Base-by-base conservation (phyloP, 2,113 vertebrate species). In the Mellivora capensis region DNA sequence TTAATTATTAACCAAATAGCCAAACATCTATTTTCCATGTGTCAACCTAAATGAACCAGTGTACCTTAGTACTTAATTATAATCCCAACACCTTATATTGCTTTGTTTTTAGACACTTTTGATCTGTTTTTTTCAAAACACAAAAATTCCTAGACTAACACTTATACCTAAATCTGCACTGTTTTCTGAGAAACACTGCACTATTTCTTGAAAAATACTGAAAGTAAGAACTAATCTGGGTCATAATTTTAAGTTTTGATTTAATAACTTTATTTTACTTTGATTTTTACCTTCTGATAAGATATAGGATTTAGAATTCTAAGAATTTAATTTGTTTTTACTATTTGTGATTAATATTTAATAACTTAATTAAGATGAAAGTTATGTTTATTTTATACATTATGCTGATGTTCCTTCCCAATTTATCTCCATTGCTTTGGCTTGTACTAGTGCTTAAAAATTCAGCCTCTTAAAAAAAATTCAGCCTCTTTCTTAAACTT, bases 351-450 rank as follows among this genome's bases (percentile, higher is more conserved):
- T 47, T 79, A 83, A 37, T 54, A 91, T 64, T 61, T 39, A n/a
- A 71, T 44, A 90, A 82, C 2, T 23, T 64, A 29, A 49, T 81
- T 57, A 76, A 80, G 34, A 81, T 49, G 11, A 82, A 8, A 77
- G 11, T 69, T 52, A 3, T 42, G 9, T 31, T 59, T 62, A n/a
- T 72, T 74, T 80, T 92, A 62, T 29, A 18, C 6, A 52, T 84
- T 39, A n/a, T 7, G 3, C 54, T 91, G 91, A 57, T 59, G n/a
- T 69, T 47, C 4, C 37, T 87, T 85, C 13, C 77, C 21, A 9
- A 57, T 62, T 93, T 90, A 74, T 83, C 49, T 97, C 52, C n/a
- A 97, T 23, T 76, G 25, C 17, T 34, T 97, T 97, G 42, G 87
- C 15, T 89, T 12, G 10, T 12, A 42, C 7, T 90, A 95, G 86